Conservation (phyloP, 1,140 invertebrate species). For the Magallana ariakensis region DNA sequence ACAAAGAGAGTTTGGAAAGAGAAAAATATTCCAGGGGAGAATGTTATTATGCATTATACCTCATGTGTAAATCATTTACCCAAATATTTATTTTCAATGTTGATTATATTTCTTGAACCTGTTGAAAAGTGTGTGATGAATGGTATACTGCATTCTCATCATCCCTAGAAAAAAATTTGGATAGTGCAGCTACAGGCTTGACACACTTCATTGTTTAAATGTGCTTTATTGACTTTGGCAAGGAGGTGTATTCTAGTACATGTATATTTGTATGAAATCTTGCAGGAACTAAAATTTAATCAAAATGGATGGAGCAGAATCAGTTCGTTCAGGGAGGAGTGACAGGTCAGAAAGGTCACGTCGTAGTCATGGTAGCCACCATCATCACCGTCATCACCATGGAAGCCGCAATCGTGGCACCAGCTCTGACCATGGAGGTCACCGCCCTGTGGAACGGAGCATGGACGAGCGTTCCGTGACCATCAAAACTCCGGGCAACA, state of each 20-base stretch:
- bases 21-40: background rate
- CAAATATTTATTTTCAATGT: background rate
- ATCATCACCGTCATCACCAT: slow-evolving; percentile 66
- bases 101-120: background rate
- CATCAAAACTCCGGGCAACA: slow-evolving; percentile 75
- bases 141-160: too few species aligned
- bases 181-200: too few species aligned
- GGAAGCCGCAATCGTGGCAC: slow-evolving; percentile 61
- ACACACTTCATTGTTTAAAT: too few species aligned
- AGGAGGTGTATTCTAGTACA: too few species aligned
- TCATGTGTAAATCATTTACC: background rate
- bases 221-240: too few species aligned
- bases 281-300: slow-evolving; percentile 23
- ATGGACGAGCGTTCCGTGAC: slow-evolving; percentile 76
- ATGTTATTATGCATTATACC: background rate
- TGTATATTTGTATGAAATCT: background rate
- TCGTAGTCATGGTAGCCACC: slow-evolving; percentile 72
- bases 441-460: slow-evolving; percentile 59
- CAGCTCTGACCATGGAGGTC: slow-evolving; percentile 59
- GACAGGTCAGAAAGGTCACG: slow-evolving; percentile 78
- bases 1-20: background rate
- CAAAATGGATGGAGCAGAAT: slow-evolving; percentile 76
- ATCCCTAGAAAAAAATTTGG: too few species aligned
- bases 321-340: slow-evolving; percentile 77
- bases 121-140: background rate